Conservation (phyloP, 2,113 vertebrate genomes). For the Embiotoca jacksoni region DNA sequence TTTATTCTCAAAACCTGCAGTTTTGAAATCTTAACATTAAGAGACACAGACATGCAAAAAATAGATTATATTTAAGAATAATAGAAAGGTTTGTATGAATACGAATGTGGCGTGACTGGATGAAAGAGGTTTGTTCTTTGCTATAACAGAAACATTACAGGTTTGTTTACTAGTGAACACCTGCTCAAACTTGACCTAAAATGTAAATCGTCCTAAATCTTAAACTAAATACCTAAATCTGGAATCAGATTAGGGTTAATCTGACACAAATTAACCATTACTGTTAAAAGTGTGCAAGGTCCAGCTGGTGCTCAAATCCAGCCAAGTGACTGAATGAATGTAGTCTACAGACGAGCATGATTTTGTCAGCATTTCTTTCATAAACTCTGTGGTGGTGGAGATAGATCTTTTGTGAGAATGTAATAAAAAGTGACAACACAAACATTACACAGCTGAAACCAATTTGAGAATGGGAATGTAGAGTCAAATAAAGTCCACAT, state of each 20-base stretch:
- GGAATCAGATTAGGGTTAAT: conserved; percentile 5
- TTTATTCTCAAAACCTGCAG: too few relatives aligned
- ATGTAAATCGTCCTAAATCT: neutral
- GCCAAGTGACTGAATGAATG: neutral
- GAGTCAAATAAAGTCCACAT: too few relatives aligned
- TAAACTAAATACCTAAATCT: neutral
- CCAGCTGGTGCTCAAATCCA: neutral
- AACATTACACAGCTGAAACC: too few relatives aligned
- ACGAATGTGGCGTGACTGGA: too few relatives aligned
- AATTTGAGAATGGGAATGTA: too few relatives aligned
- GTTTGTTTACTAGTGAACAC: neutral
- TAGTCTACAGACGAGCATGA: neutral
- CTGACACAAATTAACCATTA: neutral
- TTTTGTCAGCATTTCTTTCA: neutral
- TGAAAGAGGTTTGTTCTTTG: too few relatives aligned
- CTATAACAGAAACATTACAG: neutral
- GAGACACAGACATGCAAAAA: too few relatives aligned
- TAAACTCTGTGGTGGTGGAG: neutral
- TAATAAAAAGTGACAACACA: too few relatives aligned
- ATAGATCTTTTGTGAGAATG: neutral
- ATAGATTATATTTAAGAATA: too few relatives aligned
- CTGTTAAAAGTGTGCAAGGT: neutral
- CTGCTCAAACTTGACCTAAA: neutral
- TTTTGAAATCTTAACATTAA: too few relatives aligned
- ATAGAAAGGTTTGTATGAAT: too few relatives aligned